Conservation (phyloP, 1,140 invertebrate genomes). For the Cydia strobilella region DNA sequence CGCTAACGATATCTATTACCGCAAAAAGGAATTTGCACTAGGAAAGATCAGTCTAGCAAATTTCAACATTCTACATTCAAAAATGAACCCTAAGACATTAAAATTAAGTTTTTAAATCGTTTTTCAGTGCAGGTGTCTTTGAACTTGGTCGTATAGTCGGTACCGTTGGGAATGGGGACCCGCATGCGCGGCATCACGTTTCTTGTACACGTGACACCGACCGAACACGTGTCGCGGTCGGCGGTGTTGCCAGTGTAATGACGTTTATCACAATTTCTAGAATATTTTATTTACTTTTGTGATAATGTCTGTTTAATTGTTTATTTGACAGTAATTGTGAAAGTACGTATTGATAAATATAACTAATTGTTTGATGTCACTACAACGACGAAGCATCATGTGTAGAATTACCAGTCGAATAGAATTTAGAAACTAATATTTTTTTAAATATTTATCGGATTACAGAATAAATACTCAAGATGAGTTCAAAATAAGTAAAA, state of each 20-base stretch:
- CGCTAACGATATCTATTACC: not conserved
- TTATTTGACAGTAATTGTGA: too few relatives aligned
- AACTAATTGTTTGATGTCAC: too few relatives aligned
- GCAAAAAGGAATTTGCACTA: not conserved
- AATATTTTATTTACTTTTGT: not conserved
- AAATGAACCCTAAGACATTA: not conserved
- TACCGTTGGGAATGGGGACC: conserved; percentile 3
- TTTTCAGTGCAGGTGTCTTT: conserved; percentile 4
- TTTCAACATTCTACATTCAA: not conserved
- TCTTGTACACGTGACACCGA: conserved; percentile 45
- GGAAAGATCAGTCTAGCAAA: conserved; percentile 21
- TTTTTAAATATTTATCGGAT: too few relatives aligned
- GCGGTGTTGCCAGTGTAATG: conserved; percentile 8
- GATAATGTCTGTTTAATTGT: too few relatives aligned
- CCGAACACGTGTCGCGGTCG: conserved; percentile 40
- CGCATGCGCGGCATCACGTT: conserved; percentile 46
- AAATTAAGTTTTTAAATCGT: not conserved
- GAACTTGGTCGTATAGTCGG: too few relatives aligned
- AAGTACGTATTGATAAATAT: too few relatives aligned
- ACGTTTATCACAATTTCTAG: not conserved
- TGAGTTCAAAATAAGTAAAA: too few relatives aligned
- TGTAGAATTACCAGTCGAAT: too few relatives aligned
- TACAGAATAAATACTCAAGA: too few relatives aligned
- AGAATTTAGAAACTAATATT: too few relatives aligned
- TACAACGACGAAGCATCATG: too few relatives aligned